Base-by-base conservation (phyloP, 2,113 vertebrate genomes). In the Pelvicachromis taeniatus region DNA sequence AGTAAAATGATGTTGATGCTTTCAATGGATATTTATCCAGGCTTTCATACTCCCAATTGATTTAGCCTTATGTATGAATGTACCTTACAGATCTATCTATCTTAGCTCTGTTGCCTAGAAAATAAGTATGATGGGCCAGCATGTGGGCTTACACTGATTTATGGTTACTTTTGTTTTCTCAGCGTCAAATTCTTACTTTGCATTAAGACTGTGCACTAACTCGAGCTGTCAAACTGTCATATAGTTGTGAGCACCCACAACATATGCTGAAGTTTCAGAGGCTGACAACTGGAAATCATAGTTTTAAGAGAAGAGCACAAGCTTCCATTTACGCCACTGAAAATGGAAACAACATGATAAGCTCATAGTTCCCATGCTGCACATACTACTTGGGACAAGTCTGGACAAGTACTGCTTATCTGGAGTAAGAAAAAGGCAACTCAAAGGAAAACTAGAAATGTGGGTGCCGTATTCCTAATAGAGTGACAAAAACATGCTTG, bases 381-480 rank as follows among this genome's bases (percentile, higher is more conserved):
- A 86, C 61, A 84, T 73, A 61, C 73, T 77, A 12, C 88, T 82
- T 70, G 59, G 79, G 87, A 87, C 88, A 80, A 52, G 95, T 56
- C 92, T 77, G 70, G 84, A 90, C 95, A 94, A 31, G 95, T 77
- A 88, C 65, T 12, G 21, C 78, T 65, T 82, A 45, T 90, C 82
- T 75, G 82, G 77, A 58, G 13, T 56, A 35, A 87, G 84, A 73
- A 29, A 12, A 23, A 83, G 73, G 29, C 77, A 78, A 77, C 26
- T 77, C 55, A 52, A 12, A 53, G 40, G 29, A 61, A 73, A 85
- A 11, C 31, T n/a, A 38, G 53, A 88, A 87, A 89, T 81, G 63
- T 81, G 63, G 70, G 82, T 83, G 88, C 85, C 50, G 9, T 40
- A 52, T 42, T 58, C 8, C 78, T 29, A 21, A 56, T 38, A 45